These are phyloP conservation scores for Atrichornis clamosus DNA, from an alignment of 2,113 vertebrate species.

Conservation along the genomic window DNA sequence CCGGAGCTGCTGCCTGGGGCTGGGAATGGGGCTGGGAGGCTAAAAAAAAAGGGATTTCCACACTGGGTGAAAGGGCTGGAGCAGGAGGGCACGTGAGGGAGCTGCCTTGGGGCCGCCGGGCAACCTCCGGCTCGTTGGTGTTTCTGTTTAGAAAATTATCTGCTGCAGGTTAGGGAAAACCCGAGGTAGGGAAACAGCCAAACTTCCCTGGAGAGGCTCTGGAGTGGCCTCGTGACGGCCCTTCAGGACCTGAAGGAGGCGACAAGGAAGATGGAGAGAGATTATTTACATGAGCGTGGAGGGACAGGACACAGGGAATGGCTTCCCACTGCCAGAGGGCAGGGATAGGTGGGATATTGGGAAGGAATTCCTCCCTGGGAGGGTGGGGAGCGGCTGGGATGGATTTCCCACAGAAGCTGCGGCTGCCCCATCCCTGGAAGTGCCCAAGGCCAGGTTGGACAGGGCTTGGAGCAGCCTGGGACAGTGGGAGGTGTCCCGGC, in stretches of 20 bases:
- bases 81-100: background rate
- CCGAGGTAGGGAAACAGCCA: fast-evolving
- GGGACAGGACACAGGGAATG: background rate
- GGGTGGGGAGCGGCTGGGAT: background rate
- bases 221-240: fast-evolving
- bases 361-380: background rate
- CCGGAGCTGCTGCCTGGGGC: background rate
- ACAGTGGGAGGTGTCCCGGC: background rate
- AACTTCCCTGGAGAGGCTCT: too few species aligned
- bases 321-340: background rate
- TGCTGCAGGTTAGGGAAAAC: background rate
- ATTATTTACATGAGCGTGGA: background rate
- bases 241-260: background rate
- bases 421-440: background rate
- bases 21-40: background rate
- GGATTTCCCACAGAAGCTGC: background rate
- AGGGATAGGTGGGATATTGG: background rate
- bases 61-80: background rate
- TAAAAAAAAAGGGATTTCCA: background rate
- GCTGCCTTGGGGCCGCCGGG: background rate
- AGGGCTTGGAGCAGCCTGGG: background rate
- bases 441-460: background rate
- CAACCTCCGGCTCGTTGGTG: background rate
- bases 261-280: background rate
- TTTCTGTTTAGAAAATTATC: background rate